Base-by-base conservation (phyloP, 2,888 invertebrate species). In the Meloe dianella region DNA sequence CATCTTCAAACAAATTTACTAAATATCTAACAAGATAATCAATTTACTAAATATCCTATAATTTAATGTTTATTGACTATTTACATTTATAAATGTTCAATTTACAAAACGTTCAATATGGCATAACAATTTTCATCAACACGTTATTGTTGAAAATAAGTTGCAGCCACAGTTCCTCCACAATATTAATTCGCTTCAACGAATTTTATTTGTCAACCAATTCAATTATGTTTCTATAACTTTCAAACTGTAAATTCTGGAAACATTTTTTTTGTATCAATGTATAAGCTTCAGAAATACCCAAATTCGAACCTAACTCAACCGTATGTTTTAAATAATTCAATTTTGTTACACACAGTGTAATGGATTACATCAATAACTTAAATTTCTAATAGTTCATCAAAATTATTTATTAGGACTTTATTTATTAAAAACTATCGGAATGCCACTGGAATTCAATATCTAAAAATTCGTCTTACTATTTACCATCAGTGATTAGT, bases 151-250 rank as follows among this genome's bases (percentile, higher is more conserved):
- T 12, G 17, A 38, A 38, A 38, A 60, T 32, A 24, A 17, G 10
- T 38, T 38, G 9, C 38, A 20, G 20, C 38, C 27, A 7, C 14
- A 60, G 2, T 60, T 17, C n/a, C 29, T 60, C 60, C 17, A 32
- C 38, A 60, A n/a, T 60, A 38, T 60, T 38, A 1, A 35, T 17
- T 20, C 35, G 32, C 20, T 24, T 32, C 60, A 35, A 22, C 24
- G 35, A 35, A 38, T n/a, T 59, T 35, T 41, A 38, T 38, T 35
- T 59, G 22, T 14, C 27, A 10, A 35, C 38, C 38, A 41, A 60
- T 60, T 60, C 38, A 60, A 60, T 60, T 60, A 60, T 60, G 8
- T 24, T 24, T 29, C 32, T n/a, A 14, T n/a, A 58, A 20, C n/a
- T 22, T 10, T 35, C 20, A 12, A 35, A n/a, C n/a, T 20, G 27